phyloP scores from a whole-genome alignment of 2,888 invertebrate genomes.

The Drosophila anomelani region DNA sequence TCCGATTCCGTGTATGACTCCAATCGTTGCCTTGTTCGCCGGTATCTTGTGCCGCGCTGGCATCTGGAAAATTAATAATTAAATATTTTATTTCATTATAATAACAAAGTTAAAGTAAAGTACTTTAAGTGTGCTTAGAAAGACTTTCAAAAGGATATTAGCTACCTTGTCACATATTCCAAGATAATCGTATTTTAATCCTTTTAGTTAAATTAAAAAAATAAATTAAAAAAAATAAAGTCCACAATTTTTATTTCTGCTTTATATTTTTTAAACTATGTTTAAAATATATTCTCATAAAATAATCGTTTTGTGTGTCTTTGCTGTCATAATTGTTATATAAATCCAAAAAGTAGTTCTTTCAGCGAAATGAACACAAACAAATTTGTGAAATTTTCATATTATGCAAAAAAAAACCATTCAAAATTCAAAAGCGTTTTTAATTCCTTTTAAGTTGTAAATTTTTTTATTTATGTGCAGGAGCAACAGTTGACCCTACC shows the following conservation, averaged over 20 bases:
- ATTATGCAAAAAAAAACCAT: too few relatives aligned
- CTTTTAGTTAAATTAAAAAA: too few relatives aligned
- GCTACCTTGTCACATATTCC: background rate
- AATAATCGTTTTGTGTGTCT: too few relatives aligned
- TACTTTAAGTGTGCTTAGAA: background rate
- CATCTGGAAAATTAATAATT: constrained; percentile 75
- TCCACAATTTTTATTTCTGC: background rate
- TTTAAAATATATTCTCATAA: too few relatives aligned
- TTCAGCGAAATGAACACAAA: too few relatives aligned
- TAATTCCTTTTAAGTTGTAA: background rate
- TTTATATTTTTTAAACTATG: too few relatives aligned
- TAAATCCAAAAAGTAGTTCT: too few relatives aligned
- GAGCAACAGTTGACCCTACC: constrained; percentile 63
- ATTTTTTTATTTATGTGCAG: background rate
- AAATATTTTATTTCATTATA: background rate
- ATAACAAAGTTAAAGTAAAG: background rate
- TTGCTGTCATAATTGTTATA: too few relatives aligned
- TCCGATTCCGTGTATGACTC: constrained; percentile 82
- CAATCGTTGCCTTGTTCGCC: constrained; percentile 86
- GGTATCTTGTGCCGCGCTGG: constrained; percentile 91
- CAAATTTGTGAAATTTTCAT: too few relatives aligned
- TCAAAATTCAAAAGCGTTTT: too few relatives aligned
- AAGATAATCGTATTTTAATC: background rate
- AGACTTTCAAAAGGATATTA: background rate
- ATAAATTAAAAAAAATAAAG: background rate